Base-by-base conservation (phyloP, 2,113 vertebrate species). In the Pseudonaja textilis region DNA sequence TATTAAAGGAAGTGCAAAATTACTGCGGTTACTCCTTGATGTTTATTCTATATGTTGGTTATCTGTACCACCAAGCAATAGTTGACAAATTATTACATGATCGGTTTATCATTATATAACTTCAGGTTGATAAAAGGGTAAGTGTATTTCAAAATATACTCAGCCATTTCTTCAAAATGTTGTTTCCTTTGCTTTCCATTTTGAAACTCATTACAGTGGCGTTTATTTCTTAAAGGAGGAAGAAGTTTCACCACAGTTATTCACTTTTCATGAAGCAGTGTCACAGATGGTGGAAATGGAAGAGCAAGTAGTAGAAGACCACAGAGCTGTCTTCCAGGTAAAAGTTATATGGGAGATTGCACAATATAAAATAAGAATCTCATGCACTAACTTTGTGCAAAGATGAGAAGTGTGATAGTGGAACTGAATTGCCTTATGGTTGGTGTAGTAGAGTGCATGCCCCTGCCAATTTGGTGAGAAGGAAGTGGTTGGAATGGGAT, bases 271-370 rank as follows among this genome's bases (percentile, higher is more conserved):
- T 2, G 99, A 99, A 97, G 99, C 99, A 22, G 99, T 99, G 29
- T 99, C 99, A 87, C 99, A 99, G 94, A 98, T 99, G 97, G 99
- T 99, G 85, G 99, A 99, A 97, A 99, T 99, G 99, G 99, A 99
- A 96, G 99, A 99, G 92, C 99, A 99, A 97, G 98, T 99, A 81
- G 98, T 99, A 96, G 99, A 99, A 98, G 99, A 99, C 95, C 99
- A 99, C 97, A 97, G 99, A 91, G 97, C 98, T 16, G 99, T 99
- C 55, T 99, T 99, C 96, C 99, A 99, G 99, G 99, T 99, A 96
- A 95, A 96, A 91, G 9, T 93, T 20, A 11, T 34, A 25, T 26
- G 55, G 5, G 39, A 42, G n/a, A 61, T 56, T 74, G 81, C 23
- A 25, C 39, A 81, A 45, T 29, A 34, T 18, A 74, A 88, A 92